A percentile compares a stretch with the other conserved stretches of the same genome.
Conservation (phyloP, 2,113 vertebrate genomes). For the Myrmecophaga tridactyla region DNA sequence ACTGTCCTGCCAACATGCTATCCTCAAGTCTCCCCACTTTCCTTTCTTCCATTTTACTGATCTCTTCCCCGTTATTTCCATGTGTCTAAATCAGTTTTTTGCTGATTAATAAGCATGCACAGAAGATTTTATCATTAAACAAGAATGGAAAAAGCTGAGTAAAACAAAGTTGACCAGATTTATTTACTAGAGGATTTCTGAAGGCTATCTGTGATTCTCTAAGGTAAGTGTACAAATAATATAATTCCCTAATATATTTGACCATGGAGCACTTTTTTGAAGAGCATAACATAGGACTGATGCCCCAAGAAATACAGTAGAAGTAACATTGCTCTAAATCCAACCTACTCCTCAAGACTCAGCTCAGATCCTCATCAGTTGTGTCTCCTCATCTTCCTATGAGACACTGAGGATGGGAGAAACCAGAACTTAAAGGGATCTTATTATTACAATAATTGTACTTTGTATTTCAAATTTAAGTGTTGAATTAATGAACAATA, state of each 20-base stretch:
- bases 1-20: neutral
- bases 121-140: neutral
- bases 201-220: neutral
- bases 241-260: neutral
- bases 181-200: neutral
- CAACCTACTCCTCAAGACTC: neutral
- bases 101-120: neutral
- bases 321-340: neutral
- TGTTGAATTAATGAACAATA: neutral
- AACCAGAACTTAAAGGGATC: neutral
- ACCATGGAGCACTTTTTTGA: neutral
- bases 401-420: neutral
- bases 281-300: neutral
- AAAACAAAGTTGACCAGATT: neutral
- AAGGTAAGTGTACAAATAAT: neutral
- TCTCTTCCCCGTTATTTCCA: neutral
- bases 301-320: neutral
- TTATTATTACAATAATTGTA: neutral
- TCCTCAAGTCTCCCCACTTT: neutral
- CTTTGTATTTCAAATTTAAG: slow-evolving; percentile 9
- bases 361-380: neutral
- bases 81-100: neutral
- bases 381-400: neutral
- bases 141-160: neutral
- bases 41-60: neutral